Evolutionary conservation across 2,797 vertebrate species (phyloP).

Genomic region (Onychomys torridus): DNA sequence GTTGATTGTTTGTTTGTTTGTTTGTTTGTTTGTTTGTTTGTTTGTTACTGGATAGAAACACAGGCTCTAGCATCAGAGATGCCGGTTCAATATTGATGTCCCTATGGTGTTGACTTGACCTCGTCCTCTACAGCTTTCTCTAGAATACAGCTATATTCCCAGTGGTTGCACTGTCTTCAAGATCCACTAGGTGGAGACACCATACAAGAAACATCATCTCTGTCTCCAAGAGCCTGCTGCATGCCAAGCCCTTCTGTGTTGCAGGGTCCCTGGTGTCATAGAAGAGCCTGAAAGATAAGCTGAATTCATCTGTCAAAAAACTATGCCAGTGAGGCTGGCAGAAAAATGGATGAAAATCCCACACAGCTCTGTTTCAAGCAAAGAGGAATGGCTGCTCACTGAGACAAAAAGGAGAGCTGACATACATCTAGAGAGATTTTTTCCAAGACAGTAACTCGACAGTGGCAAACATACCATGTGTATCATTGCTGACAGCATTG

Average conservation of each 20-base stretch:
- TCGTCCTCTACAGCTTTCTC: neutral
- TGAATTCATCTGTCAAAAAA: neutral
- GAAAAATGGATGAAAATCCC: neutral
- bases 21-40: neutral
- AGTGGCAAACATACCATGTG: too few relatives aligned
- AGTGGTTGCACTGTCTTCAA: neutral
- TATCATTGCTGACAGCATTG: fast-evolving
- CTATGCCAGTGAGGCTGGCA: too few relatives aligned
- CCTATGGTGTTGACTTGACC: neutral
- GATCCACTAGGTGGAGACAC: constrained; percentile 37
- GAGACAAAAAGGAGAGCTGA: neutral
- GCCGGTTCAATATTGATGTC: neutral
- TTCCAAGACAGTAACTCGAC: neutral
- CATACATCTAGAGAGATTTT: neutral
- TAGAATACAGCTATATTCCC: neutral
- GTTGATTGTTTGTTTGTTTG: neutral
- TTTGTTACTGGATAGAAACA: neutral
- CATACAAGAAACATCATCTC: neutral
- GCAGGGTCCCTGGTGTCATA: neutral
- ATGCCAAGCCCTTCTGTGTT: neutral
- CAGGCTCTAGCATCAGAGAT: neutral
- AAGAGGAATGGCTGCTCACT: too few relatives aligned
- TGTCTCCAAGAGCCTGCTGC: neutral
- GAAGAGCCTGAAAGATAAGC: neutral
- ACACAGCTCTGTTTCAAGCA: fast-evolving